Evolutionary conservation across 2,888 invertebrate genomes (phyloP), one percentile per base, ranked within the genome.

Genomic region (Amblyteles armatorius): DNA sequence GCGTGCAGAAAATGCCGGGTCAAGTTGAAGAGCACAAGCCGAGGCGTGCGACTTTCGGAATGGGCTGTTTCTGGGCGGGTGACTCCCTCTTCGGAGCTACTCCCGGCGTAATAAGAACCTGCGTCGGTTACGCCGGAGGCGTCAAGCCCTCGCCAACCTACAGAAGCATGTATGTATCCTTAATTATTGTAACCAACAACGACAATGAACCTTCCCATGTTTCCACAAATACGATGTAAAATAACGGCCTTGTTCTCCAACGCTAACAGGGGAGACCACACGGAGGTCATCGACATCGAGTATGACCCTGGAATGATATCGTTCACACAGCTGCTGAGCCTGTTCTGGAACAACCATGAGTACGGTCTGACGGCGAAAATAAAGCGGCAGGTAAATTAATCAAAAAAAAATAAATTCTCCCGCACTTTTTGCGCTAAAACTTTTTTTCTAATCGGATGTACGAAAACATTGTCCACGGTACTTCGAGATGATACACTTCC

Each of bases 261-360:
- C 48, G 3, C 22, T 48, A 13, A 60, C 94, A 99, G 98, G 89
- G 98, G 98, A 16, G 98, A 99, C 93, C 99, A 99, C 93, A 98
- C 98, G 19, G 99, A 99, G 95, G 97, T 98, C 26, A 96, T 99
- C 81, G 97, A 99, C 94, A 95, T 99, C 87, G 97, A 98, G 92
- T 99, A 96, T 92, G 98, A 99, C 93, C 98, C 99, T 6, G 95
- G 96, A 85, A 94, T 96, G 2, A 96, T 97, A 19, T 95, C 96
- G 0, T 99, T 96, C 92, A 95, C 96, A 78, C 95, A 97, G 22
- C 94, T 99, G 29, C 94, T 99, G 76, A 95, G 97, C 79, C 94
- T 98, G 89, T 99, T 99, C 94, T 99, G 99, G 98, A 96, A 96
- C 79, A 97, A 98, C 93, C 99, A 99, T 93, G 98, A 99, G 93